Conservation (phyloP, 2,888 invertebrate species). For the Ophioninae sp. region DNA sequence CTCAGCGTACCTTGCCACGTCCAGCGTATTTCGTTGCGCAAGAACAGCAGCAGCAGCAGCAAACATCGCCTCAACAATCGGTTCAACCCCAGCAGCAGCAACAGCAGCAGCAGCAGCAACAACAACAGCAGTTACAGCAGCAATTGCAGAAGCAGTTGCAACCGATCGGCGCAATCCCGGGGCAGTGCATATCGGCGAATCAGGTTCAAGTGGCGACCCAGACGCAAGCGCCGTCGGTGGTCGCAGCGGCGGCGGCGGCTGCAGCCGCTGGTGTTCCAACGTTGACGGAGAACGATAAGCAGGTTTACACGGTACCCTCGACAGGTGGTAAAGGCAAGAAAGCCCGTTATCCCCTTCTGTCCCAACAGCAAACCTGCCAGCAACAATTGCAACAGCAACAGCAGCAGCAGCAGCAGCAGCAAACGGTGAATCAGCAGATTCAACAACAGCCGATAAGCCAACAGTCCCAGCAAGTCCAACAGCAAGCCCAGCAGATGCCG, state of each 20-base stretch:
- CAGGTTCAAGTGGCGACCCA: conserved; percentile 86
- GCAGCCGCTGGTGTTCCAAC: conserved; percentile 55
- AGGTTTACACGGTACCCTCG: conserved; percentile 73
- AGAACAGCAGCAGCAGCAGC: conserved; percentile 45
- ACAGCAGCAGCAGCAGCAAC: conserved; percentile 50
- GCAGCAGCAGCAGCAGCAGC: conserved; percentile 66
- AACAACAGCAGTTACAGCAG: conserved; percentile 71
- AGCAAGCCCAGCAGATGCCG: conserved; percentile 69
- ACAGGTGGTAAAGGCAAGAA: conserved; percentile 79
- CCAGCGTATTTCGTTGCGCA: conserved; percentile 51
- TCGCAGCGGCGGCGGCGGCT: conserved; percentile 69
- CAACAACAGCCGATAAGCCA: conserved; percentile 62
- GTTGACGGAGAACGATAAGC: conserved; percentile 74
- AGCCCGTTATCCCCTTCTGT: conserved; percentile 77
- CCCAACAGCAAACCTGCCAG: conserved; percentile 70
- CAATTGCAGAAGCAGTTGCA: conserved; percentile 52
- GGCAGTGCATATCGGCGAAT: conserved; percentile 73
- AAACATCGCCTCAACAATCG: conserved; percentile 50
- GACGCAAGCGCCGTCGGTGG: conserved; percentile 82
- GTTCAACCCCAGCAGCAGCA: conserved; percentile 56
- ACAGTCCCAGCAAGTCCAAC: conserved; percentile 71
- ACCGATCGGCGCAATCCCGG: conserved; percentile 48
- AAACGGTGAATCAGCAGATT: conserved; percentile 65
- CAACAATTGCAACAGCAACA: conserved; percentile 71
- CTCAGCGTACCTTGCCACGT: conserved; percentile 48